Percentiles rank a stretch among this genome's conserved stretches.
phyloP scores from a whole-genome alignment of 2,797 vertebrate genomes.

The Acanthis flammea region DNA sequence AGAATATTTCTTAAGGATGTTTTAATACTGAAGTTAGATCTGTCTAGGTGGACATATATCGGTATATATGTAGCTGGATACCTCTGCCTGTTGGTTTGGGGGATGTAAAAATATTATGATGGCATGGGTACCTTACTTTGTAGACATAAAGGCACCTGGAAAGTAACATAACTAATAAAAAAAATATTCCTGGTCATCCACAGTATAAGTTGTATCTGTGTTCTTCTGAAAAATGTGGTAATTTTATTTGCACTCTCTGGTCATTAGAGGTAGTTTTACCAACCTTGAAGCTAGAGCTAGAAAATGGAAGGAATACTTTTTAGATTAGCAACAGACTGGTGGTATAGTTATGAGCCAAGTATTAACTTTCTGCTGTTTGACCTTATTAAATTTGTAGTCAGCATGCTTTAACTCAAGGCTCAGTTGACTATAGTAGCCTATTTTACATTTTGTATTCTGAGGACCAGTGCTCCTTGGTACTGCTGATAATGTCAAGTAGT shows the following conservation, averaged over 20 bases:
- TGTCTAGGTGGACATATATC: neutral
- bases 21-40: neutral
- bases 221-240: neutral
- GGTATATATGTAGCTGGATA: neutral
- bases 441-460: neutral
- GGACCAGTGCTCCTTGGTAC: neutral
- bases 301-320: neutral
- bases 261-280: neutral
- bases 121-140: neutral
- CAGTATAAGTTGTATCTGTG: neutral
- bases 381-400: neutral
- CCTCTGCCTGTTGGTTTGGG: neutral
- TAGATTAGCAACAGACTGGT: neutral
- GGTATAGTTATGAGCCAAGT: neutral
- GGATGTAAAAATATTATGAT: neutral
- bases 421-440: neutral
- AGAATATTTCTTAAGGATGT: neutral
- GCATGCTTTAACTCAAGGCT: neutral
- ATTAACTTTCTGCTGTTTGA: neutral
- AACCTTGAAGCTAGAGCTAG: neutral
- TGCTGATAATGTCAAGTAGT: neutral
- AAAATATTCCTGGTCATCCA: neutral
- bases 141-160: neutral
- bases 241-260: neutral
- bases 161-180: neutral